Conservation (phyloP, 1,140 invertebrate genomes). For the Elymnias hypermnestra region DNA sequence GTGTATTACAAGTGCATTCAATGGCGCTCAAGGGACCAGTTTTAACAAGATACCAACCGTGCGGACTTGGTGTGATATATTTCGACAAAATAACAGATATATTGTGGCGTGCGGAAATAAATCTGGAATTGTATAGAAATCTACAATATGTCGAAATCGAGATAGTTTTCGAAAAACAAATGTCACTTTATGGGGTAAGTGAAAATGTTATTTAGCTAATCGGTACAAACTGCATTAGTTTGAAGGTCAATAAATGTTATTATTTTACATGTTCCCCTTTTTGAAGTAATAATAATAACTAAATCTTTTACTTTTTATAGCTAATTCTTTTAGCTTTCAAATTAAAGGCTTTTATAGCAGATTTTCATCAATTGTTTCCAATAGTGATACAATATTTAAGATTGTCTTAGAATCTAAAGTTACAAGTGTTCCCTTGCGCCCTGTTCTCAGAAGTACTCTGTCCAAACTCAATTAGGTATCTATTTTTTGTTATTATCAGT, state of each 20-base stretch:
- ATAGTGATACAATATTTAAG: no score
- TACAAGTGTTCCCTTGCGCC: no score
- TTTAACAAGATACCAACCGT: slow-evolving; percentile 53
- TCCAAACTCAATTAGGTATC: no score
- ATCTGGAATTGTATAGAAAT: slow-evolving; percentile 39
- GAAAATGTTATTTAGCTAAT: neutral
- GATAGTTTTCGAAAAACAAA: slow-evolving; percentile 43
- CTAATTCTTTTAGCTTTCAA: no score
- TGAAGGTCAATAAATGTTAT: slow-evolving; percentile 3
- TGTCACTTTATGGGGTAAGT: slow-evolving; percentile 47
- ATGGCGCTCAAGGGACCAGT: slow-evolving; percentile 49
- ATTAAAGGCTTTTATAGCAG: no score
- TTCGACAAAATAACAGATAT: slow-evolving; percentile 48
- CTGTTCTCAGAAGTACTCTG: no score
- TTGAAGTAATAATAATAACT: no score
- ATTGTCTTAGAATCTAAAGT: no score
- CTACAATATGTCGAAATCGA: slow-evolving; percentile 35
- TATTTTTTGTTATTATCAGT: no score
- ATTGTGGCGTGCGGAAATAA: slow-evolving; percentile 44
- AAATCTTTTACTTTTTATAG: no score
- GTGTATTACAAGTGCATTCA: slow-evolving; percentile 28
- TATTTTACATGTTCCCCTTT: no score
- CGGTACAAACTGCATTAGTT: neutral
- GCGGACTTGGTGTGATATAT: slow-evolving; percentile 48
- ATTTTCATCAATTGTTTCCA: no score